Evolutionary conservation across 2,797 vertebrate genomes (phyloP).

Genomic region (Halcyon chelicuti): DNA sequence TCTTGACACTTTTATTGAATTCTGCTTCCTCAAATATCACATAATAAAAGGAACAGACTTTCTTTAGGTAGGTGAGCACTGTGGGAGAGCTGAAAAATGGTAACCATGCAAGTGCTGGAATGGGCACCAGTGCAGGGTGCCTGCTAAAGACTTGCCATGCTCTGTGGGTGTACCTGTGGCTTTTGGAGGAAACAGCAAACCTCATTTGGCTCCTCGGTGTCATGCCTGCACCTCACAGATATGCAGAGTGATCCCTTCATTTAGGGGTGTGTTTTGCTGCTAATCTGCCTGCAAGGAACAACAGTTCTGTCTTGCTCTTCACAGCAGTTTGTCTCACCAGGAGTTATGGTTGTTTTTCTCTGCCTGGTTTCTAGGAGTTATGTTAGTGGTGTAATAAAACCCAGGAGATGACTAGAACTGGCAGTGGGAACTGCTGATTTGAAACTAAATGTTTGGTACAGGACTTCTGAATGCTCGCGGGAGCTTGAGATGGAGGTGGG

Average conservation of each 20-base stretch:
- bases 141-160: background rate
- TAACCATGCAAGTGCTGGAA: background rate
- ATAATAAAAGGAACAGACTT: background rate
- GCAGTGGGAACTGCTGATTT: background rate
- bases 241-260: background rate
- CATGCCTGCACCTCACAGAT: background rate
- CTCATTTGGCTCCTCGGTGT: background rate
- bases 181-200: background rate
- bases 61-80: background rate
- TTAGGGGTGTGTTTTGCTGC: background rate
- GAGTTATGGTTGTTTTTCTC: background rate
- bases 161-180: accelerated
- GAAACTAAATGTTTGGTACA: background rate
- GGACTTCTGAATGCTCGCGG: background rate
- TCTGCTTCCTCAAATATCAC: background rate
- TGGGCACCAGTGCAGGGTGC: background rate
- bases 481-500: background rate
- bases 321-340: background rate
- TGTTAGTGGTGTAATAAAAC: background rate
- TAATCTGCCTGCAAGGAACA: background rate
- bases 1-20: background rate
- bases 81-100: background rate
- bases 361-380: background rate
- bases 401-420: background rate
- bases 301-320: background rate